Conservation (phyloP, 2,113 vertebrate species). For the Arizona elegans region DNA sequence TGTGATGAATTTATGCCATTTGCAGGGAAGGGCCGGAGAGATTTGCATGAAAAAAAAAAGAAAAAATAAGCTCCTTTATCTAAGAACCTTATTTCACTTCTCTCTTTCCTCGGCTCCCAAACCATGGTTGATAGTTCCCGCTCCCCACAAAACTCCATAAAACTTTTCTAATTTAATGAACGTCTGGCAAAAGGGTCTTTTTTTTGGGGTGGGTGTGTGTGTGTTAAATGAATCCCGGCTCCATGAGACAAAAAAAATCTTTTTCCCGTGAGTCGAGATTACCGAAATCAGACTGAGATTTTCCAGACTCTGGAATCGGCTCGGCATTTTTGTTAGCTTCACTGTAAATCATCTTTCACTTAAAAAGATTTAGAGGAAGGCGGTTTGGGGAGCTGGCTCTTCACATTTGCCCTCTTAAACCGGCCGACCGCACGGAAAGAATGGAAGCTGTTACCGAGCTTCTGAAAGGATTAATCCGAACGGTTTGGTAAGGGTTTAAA, state of each 20-base stretch:
- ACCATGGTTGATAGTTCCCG: neutral
- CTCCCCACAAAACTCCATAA: slow-evolving; percentile 36
- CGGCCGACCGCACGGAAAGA: slow-evolving; percentile 69
- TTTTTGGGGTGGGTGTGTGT: too few relatives aligned
- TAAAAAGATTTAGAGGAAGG: slow-evolving; percentile 83
- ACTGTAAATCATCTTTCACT: slow-evolving; percentile 86
- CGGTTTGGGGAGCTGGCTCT: slow-evolving; percentile 76
- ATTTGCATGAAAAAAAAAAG: neutral
- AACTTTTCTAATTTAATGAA: slow-evolving; percentile 70
- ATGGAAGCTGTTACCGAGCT: slow-evolving; percentile 69
- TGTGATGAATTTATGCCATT: slow-evolving; percentile 30
- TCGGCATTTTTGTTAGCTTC: slow-evolving; percentile 81
- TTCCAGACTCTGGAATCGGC: slow-evolving; percentile 70
- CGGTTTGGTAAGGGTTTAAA: slow-evolving; percentile 62
- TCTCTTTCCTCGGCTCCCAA: slow-evolving; percentile 19
- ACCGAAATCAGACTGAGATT: slow-evolving; percentile 65
- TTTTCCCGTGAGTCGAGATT: slow-evolving; percentile 65
- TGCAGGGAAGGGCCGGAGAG: neutral
- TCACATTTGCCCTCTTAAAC: slow-evolving; percentile 78
- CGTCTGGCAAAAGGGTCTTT: slow-evolving; percentile 44
- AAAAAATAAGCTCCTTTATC: neutral
- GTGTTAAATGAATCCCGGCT: slow-evolving; percentile 28
- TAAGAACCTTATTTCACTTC: neutral
- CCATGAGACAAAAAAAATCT: slow-evolving; percentile 13
- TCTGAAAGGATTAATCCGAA: slow-evolving; percentile 69